A percentile compares a stretch with the other conserved stretches of the same genome.
phyloP scores from a whole-genome alignment of 2,113 vertebrate species.

The Murina feae region DNA sequence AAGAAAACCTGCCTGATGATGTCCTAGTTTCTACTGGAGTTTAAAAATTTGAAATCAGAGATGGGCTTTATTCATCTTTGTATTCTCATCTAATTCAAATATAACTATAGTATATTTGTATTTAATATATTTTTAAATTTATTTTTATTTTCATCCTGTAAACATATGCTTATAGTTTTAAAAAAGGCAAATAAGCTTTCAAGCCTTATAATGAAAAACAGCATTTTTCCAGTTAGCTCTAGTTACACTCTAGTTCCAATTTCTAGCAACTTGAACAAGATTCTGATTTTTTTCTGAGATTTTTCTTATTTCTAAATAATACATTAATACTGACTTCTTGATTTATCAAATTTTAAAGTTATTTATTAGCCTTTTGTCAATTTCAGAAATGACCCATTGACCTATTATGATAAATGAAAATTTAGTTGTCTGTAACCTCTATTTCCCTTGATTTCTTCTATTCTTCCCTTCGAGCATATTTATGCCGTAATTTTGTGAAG shows the following conservation, averaged over 20 bases:
- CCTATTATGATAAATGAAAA: background rate
- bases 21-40: background rate
- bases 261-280: background rate
- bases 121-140: background rate
- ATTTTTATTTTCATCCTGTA: constrained; percentile 19
- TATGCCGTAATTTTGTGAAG: background rate
- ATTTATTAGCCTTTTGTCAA: background rate
- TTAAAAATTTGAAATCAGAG: background rate
- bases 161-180: background rate
- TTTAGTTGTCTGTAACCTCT: background rate
- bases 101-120: background rate
- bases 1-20: background rate
- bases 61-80: background rate
- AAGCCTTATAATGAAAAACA: background rate
- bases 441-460: background rate
- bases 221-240: background rate
- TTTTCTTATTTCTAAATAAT: constrained; percentile 19
- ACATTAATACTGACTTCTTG: background rate
- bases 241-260: background rate
- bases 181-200: background rate
- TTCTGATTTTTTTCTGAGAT: background rate
- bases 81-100: background rate
- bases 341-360: background rate
- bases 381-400: background rate
- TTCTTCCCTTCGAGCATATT: background rate